Evolutionary conservation across 2,113 vertebrate species (phyloP).

Genomic region (Gadus chalcogrammus): DNA sequence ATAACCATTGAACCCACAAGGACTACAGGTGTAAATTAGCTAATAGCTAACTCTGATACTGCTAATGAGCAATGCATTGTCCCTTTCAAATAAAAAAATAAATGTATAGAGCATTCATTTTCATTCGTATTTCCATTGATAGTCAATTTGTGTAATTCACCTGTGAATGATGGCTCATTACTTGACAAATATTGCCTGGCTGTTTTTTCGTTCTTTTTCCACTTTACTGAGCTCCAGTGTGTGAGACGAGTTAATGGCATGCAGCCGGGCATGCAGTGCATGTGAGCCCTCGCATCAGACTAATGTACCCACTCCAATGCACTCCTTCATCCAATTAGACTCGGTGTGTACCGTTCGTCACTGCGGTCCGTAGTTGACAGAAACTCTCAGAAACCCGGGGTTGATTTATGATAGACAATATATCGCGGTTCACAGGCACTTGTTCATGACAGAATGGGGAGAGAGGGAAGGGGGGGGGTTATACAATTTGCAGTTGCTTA

Average conservation of each 20-base stretch:
- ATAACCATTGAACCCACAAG: too few relatives aligned
- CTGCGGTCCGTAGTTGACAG: conserved; percentile 29
- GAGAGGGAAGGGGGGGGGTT: background rate
- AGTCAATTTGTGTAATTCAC: background rate
- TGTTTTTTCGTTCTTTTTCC: background rate
- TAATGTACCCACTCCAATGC: background rate
- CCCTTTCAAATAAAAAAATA: too few relatives aligned
- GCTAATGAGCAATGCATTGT: too few relatives aligned
- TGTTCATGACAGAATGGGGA: background rate
- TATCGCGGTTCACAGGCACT: conserved; percentile 17
- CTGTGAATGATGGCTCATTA: too few relatives aligned
- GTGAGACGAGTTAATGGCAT: background rate
- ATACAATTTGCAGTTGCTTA: conserved; percentile 26
- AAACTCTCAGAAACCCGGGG: conserved; percentile 33
- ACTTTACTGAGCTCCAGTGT: background rate
- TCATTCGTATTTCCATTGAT: too few relatives aligned
- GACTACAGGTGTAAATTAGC: too few relatives aligned
- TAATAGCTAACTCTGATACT: too few relatives aligned
- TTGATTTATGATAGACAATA: conserved; percentile 48
- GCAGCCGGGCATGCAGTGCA: too few relatives aligned
- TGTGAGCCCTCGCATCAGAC: too few relatives aligned
- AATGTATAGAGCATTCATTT: too few relatives aligned
- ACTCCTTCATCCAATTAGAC: conserved; percentile 49
- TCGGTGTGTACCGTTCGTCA: conserved; percentile 46
- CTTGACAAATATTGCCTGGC: background rate